Evolutionary conservation across 2,113 vertebrate genomes (phyloP).

Genomic region (Hucho hucho): DNA sequence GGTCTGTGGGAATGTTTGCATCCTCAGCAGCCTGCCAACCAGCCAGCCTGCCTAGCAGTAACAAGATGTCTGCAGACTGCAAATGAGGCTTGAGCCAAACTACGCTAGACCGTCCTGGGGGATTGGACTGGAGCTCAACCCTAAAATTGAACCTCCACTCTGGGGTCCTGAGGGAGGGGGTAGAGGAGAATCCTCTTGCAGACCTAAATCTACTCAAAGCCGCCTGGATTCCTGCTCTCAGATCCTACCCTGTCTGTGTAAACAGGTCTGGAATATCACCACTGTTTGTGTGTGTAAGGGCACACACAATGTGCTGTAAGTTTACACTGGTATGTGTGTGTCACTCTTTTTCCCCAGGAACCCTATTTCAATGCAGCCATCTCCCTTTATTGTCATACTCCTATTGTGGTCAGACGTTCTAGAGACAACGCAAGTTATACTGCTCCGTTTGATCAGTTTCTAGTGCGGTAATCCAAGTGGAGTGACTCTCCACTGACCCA

Average conservation of each 20-base stretch:
- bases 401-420: constrained; percentile 23
- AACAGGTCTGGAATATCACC: constrained; percentile 61
- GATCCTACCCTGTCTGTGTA: constrained; percentile 56
- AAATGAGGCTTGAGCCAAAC: constrained; percentile 56
- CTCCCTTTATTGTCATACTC: constrained; percentile 21
- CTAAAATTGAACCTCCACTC: constrained; percentile 49
- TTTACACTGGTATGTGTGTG: constrained; percentile 17
- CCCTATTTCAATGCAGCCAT: constrained; percentile 6
- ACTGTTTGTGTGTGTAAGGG: neutral
- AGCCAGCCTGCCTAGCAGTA: constrained; percentile 23
- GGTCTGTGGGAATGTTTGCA: constrained; percentile 48
- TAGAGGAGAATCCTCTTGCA: constrained; percentile 26
- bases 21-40: constrained; percentile 27
- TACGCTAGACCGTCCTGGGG: constrained; percentile 49
- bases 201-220: constrained; percentile 28
- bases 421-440: constrained; percentile 15
- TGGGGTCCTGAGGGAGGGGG: constrained; percentile 33
- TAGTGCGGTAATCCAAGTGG: constrained; percentile 49
- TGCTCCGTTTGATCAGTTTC: constrained; percentile 35
- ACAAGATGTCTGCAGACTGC: constrained; percentile 42
- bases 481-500: constrained; percentile 34
- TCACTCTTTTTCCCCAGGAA: constrained; percentile 6
- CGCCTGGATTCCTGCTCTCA: constrained; percentile 47
- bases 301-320: constrained; percentile 11
- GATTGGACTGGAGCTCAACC: constrained; percentile 41